These are phyloP conservation scores for Adelphocoris suturalis DNA, from an alignment of 2,888 invertebrate species.

Conservation along the genomic window DNA sequence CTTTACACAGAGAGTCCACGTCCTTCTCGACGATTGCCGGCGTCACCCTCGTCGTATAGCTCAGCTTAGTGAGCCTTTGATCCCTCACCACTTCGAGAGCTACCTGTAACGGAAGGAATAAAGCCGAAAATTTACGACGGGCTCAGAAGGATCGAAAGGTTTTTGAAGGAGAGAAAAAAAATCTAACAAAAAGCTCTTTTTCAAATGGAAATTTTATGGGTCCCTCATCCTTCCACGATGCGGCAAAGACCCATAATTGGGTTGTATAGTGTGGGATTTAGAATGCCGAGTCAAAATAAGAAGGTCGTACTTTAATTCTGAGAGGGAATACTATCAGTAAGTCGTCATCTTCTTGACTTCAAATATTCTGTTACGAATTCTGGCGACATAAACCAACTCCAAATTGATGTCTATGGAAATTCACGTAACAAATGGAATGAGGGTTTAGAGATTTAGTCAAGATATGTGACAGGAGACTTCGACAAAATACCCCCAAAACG, in stretches of 20 bases:
- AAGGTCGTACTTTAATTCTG: neutral
- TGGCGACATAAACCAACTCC: too few relatives aligned
- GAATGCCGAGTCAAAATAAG: neutral
- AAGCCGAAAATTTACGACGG: neutral
- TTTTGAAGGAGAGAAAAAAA: neutral
- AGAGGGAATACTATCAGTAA: neutral
- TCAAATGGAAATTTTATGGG: constrained; percentile 37
- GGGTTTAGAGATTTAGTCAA: too few relatives aligned
- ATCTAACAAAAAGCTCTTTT: neutral
- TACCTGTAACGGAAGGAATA: constrained; percentile 19
- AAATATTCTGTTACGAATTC: too few relatives aligned
- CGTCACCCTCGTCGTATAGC: constrained; percentile 44
- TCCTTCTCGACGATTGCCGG: constrained; percentile 46
- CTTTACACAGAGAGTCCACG: constrained; percentile 26
- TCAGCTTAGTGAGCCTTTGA: constrained; percentile 50
- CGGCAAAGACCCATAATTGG: neutral
- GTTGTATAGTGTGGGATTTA: neutral
- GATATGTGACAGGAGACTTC: too few relatives aligned
- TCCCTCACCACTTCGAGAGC: constrained; percentile 59
- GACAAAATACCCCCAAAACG: too few relatives aligned
- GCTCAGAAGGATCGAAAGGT: neutral
- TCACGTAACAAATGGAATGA: too few relatives aligned
- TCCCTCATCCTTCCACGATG: neutral
- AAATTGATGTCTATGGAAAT: too few relatives aligned
- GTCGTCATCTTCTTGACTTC: too few relatives aligned